A percentile compares a stretch with the other conserved stretches of the same genome.
Conservation (phyloP, 2,888 invertebrate species). For the Liopterus haemorrhoidalis region DNA sequence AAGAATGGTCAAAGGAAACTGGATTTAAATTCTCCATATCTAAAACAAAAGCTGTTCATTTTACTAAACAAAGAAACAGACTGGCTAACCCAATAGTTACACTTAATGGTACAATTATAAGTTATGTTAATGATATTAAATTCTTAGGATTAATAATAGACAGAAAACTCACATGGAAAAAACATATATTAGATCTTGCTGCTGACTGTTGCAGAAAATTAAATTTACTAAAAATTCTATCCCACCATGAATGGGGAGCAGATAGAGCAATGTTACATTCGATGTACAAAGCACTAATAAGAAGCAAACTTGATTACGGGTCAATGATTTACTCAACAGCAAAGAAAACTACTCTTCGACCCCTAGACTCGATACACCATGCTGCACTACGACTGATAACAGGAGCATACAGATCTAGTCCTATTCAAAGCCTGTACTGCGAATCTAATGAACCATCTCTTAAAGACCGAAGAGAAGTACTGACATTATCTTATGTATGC, state of each 20-base stretch:
- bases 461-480: neutral
- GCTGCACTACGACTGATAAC: slow-evolving; percentile 2
- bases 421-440: slow-evolving; percentile 10
- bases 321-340: slow-evolving; percentile 1
- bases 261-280: neutral
- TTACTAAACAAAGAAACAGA: neutral
- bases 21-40: slow-evolving; percentile 1
- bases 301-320: slow-evolving; percentile 1
- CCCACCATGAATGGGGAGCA: slow-evolving; percentile 1
- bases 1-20: slow-evolving; percentile 1
- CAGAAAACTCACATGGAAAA: slow-evolving; percentile 1
- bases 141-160: neutral
- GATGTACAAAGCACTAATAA: slow-evolving; percentile 3
- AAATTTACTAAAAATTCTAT: neutral
- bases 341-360: slow-evolving; percentile 2
- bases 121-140: neutral
- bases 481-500: slow-evolving; percentile 1
- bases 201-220: neutral
- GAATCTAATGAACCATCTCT: slow-evolving; percentile 4
- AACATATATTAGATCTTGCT: neutral
- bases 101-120: too few relatives aligned
- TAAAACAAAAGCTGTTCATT: neutral
- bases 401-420: slow-evolving; percentile 4
- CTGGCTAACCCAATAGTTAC: neutral
- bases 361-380: slow-evolving; percentile 1